Base-by-base conservation (phyloP, 2,888 invertebrate species). In the Piscicola geometra region DNA sequence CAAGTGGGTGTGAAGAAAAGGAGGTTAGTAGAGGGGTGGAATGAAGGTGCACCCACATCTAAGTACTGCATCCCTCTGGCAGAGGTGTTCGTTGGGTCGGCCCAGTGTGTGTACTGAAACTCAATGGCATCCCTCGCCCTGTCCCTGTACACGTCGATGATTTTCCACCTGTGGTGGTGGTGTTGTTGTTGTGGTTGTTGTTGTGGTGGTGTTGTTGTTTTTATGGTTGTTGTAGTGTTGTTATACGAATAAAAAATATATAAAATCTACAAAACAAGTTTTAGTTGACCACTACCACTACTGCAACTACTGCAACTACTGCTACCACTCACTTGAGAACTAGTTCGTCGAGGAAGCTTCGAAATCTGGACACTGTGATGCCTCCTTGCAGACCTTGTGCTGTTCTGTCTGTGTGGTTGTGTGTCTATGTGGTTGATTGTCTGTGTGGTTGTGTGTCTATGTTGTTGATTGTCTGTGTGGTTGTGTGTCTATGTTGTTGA, bases 101-200 rank as follows among this genome's bases (percentile, higher is more conserved):
- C 83, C 85, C 85, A 86, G 81, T 83, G 83, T 0, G 85, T 85
- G 80, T 86, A 86, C 79, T 85, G 82, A 79, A 84, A 85, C 72
- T 82, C 79, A 18, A 85, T 76, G 15, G 84, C 82, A 69, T 85
- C 83, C 32, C 77, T 76, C 0, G 82, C 82, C 33, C 82, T 80
- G 30, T 80, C 79, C 15, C 81, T 77, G 72, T 84, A 79, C 12
- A 76, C 52, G 33, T 78, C 77, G 50, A 78, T 71, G 56, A 81
- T 74, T 47, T 77, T 76, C 78, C 79, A 79, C 18, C 76, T 81
- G 5, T 5, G 15, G 5, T 41, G 41, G 41, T 41, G 5, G 5
- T 5, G 41, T 5, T 5, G 5, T 41, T 41, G 41, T 41, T n/a
- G 60, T 25, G 3, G 5, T 56, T 56, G n/a, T 5, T 25, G 12